Evolutionary conservation across 2,888 invertebrate genomes (phyloP).

Genomic region (Drosophila algonquin): DNA sequence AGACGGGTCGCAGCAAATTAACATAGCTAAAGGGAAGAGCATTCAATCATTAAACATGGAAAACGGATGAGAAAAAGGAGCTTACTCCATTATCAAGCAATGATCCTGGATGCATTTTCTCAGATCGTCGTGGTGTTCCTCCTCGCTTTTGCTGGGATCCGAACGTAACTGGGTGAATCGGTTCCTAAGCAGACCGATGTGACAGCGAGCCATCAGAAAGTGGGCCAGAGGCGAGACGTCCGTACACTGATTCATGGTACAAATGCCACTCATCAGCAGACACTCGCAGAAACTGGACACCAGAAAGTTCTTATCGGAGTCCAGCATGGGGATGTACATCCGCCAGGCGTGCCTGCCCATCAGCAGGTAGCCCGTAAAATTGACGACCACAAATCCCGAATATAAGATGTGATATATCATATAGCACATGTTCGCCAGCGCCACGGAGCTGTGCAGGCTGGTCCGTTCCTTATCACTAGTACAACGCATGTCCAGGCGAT

Average conservation of each 20-base stretch:
- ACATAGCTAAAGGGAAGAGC: conserved; percentile 35
- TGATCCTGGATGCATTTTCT: conserved; percentile 50
- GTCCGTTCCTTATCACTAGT: not conserved
- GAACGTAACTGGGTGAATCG: conserved; percentile 38
- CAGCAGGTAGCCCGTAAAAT: not conserved
- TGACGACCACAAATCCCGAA: not conserved
- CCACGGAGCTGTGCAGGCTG: conserved; percentile 37
- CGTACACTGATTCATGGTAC: conserved; percentile 39
- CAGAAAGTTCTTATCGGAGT: conserved; percentile 25
- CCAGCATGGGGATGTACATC: not conserved
- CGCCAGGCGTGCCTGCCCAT: not conserved
- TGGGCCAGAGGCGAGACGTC: conserved; percentile 53
- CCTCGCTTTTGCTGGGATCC: not conserved
- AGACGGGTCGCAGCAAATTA: conserved; percentile 30
- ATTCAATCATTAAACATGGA: not conserved
- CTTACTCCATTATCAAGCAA: conserved; percentile 41
- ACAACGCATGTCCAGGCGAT: conserved; percentile 43
- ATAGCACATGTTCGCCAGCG: conserved; percentile 33
- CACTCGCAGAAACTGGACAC: conserved; percentile 32
- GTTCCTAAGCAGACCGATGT: conserved; percentile 39
- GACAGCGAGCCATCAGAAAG: conserved; percentile 40
- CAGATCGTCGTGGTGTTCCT: conserved; percentile 27
- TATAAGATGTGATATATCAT: conserved; percentile 34
- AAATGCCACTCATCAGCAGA: conserved; percentile 31
- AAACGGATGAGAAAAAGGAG: not conserved